Percentiles rank a stretch among this genome's conserved stretches.
phyloP scores from a whole-genome alignment of 2,113 vertebrate species.

The Danio rerio region DNA sequence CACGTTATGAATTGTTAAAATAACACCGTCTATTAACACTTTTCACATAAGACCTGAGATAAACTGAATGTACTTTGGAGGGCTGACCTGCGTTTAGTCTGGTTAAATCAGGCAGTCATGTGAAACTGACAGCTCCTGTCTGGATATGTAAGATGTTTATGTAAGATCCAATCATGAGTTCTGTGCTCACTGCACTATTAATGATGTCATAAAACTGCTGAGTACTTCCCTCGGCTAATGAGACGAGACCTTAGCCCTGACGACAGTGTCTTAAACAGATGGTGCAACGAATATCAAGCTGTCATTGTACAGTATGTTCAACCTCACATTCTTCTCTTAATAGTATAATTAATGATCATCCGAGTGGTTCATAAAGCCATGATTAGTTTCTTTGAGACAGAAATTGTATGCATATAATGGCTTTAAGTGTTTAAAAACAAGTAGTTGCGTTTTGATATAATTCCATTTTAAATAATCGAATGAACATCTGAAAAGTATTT shows the following conservation, averaged over 20 bases:
- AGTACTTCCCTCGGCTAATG: conserved; percentile 1
- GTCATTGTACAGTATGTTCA: conserved; percentile 20
- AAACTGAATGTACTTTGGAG: background rate
- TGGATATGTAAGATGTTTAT: background rate
- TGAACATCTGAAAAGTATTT: too few species aligned
- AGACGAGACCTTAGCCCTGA: conserved; percentile 20
- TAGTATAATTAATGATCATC: conserved; percentile 24
- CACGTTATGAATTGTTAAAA: too few species aligned
- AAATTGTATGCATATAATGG: conserved; percentile 4
- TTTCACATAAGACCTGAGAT: background rate
- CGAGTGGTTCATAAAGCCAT: conserved; percentile 6
- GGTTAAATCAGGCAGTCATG: background rate
- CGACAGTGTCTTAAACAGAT: conserved; percentile 30
- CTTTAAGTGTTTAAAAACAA: too few species aligned
- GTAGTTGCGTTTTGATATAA: too few species aligned
- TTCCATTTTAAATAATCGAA: too few species aligned
- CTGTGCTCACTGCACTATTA: background rate
- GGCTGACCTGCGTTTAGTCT: background rate
- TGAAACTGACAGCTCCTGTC: background rate
- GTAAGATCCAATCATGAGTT: conserved; percentile 12
- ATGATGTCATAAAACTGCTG: conserved; percentile 35
- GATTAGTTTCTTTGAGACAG: background rate
- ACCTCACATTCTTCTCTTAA: conserved; percentile 17
- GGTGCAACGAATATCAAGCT: conserved; percentile 16
- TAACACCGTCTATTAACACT: background rate